These are phyloP conservation scores for Regulus satrapa DNA, from an alignment of 2,113 vertebrate species.

Conservation along the genomic window DNA sequence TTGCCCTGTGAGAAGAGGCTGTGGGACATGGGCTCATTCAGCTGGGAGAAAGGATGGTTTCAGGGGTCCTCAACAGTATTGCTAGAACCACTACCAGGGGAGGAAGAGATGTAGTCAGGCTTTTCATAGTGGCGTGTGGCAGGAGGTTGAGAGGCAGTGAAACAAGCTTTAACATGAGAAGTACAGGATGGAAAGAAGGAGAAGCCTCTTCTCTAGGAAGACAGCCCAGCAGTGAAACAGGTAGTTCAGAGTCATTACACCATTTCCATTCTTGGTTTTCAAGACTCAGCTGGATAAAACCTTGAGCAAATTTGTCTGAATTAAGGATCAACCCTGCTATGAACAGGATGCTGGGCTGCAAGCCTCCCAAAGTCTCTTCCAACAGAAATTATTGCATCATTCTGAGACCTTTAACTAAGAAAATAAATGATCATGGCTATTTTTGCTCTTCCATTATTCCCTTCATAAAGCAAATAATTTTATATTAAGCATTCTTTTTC, in stretches of 20 bases:
- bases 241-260: not conserved
- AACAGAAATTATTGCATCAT: not conserved
- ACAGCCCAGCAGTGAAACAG: not conserved
- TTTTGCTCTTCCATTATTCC: not conserved
- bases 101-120: not conserved
- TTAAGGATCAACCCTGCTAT: not conserved
- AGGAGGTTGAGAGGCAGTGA: not conserved
- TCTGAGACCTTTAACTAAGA: not conserved
- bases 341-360: not conserved
- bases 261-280: not conserved
- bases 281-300: not conserved
- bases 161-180: not conserved
- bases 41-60: not conserved
- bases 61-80: not conserved
- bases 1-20: not conserved
- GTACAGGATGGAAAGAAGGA: not conserved
- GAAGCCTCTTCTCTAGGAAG: not conserved
- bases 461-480: not conserved
- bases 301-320: not conserved
- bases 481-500: not conserved
- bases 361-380: not conserved
- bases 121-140: not conserved
- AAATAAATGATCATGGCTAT: not conserved
- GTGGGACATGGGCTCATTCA: not conserved
- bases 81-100: accelerated